Conservation (phyloP, 2,113 vertebrate genomes). For the Python bivittatus region DNA sequence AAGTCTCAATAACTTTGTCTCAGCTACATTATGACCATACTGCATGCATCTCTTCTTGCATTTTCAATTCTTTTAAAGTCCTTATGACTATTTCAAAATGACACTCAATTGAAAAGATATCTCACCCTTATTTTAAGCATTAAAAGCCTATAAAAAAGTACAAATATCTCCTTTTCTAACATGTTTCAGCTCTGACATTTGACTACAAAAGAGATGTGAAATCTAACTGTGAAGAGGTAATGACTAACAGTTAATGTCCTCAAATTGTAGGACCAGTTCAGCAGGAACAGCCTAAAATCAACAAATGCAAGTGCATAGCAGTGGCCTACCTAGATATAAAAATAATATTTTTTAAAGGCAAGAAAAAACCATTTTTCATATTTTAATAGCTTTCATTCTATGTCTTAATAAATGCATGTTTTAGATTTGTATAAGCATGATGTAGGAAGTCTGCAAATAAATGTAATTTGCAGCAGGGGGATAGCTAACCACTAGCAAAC, state of each 20-base stretch:
- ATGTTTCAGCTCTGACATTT: background rate
- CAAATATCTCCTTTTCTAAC: background rate
- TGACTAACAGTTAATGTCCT: background rate
- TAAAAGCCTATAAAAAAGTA: background rate
- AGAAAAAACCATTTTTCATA: slow-evolving; percentile 82
- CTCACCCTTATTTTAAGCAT: background rate
- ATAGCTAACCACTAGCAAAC: slow-evolving; percentile 82
- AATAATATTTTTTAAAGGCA: slow-evolving; percentile 49
- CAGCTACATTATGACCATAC: background rate
- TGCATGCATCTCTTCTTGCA: background rate
- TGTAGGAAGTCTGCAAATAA: slow-evolving; percentile 85
- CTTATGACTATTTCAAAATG: background rate
- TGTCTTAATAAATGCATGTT: slow-evolving; percentile 87
- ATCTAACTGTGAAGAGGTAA: background rate
- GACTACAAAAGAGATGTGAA: background rate
- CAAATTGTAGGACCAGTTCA: background rate
- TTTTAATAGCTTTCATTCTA: slow-evolving; percentile 86
- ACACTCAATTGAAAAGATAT: slow-evolving; percentile 1
- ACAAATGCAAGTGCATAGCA: slow-evolving; percentile 29
- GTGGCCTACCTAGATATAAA: slow-evolving; percentile 22
- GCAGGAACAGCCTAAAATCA: slow-evolving; percentile 19
- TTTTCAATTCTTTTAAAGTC: background rate
- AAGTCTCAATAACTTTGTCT: background rate
- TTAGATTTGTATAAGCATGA: slow-evolving; percentile 87
- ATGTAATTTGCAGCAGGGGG: slow-evolving; percentile 83